Base-by-base conservation (phyloP, 1,140 invertebrate genomes). In the Chrysopa pallens region DNA sequence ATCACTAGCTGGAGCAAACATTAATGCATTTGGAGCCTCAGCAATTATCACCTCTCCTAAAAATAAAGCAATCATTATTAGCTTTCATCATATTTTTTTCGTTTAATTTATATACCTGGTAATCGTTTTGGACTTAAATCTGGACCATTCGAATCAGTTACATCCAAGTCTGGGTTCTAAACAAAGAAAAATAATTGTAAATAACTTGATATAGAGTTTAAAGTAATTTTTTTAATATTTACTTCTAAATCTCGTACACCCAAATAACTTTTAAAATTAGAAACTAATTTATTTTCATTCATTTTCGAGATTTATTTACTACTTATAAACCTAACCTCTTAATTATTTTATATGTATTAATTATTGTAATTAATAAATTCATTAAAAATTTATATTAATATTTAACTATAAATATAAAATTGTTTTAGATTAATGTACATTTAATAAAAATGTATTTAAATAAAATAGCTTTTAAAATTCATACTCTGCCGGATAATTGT, bases 1-100 rank as follows among this genome's bases (percentile, higher is more conserved):
- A 53, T 87, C 80, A 54, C 76, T 78, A 42, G 86, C 73, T 6
- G 84, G 80, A 46, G 74, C 72, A 63, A 82, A 84, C 68, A 87
- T 75, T 29, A 88, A 64, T 28, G 88, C 83, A 60, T 75, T 82
- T 55, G 82, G 72, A n/a, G 80, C 81, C 53, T 76, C 71, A 7
- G 78, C 74, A 46, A 86, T 75, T 29, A 84, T 62, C 46, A 75
- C 65, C 62, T 92, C 87, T 38, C 85, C 85, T 74, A 63, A 35
- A 60, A 69, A 56, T 46, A 66, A 47, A 47, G 63, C 47, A 48
- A 46, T 59, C 37, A 55, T 59, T 43, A 61, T 58, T 46, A 46
- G 49, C 28, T 59, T 40, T 4, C 56, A 63, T 51, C 57, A 57
- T 40, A 56, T 51, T 45, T 59, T 54, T 61, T 28, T 53, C 54